Base-by-base conservation (phyloP, 1,140 invertebrate genomes). In the Branchinecta lindahli region DNA sequence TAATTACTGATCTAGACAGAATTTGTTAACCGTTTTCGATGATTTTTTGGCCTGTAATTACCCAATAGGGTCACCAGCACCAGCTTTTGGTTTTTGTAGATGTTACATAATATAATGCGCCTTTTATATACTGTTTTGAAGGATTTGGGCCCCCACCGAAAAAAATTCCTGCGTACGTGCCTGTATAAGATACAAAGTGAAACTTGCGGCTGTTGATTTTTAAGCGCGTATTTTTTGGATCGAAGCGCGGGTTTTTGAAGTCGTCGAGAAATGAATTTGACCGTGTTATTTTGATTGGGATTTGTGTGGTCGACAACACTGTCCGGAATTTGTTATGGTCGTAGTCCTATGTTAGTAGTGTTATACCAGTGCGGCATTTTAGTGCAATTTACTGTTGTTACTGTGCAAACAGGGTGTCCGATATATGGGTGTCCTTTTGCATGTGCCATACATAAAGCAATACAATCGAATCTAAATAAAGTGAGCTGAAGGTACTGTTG, bases 311-410 rank as follows among this genome's bases (percentile, higher is more conserved):
- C 18, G 18, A 12, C 18, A 61, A 61, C 12, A 15, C 18, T 61
- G 18, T 61, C 52, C 18, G 12, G 12, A 20, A 61, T 15, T 61
- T 20, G 52, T 61, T 61, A 20, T 12, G 12, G 52, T 20, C 52
- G 52, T 61, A 61, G 52, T 61, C 52, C 18, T 61, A 20, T 61
- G 52, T 61, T 61, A 61, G 33, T 33, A 12, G 52, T 61, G 18
- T 12, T 61, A 15, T 61, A 6, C 52, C 52, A 61, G 52, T 61
- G 18, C 52, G 52, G 52, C 12, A 33, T 33, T n/a, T 33, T 33
- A 61, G 52, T 61, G 52, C 52, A 61, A 61, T 61, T 61, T 61
- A 61, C 18, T 61, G 52, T 61, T 61, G 52, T 61, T 61, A 20
- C 12, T 61, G 18, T 61, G 52, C 52, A 61, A 61, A 61, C 18